phyloP scores from a whole-genome alignment of 2,113 vertebrate species.

The Platichthys stellatus region DNA sequence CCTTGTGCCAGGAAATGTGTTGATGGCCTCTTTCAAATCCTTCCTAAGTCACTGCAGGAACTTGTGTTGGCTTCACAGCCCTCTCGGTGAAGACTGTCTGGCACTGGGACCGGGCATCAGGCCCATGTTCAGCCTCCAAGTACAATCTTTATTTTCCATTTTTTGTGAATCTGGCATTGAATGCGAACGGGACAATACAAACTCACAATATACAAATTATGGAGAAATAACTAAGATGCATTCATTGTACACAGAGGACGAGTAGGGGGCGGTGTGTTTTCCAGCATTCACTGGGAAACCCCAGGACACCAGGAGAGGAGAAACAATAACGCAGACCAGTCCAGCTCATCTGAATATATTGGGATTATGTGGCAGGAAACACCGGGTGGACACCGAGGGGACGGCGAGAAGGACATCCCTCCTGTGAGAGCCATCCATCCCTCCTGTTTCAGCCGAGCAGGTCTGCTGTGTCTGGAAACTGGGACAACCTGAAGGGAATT shows the following conservation, averaged over 20 bases:
- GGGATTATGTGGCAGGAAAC: constrained; percentile 3
- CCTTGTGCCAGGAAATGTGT: background rate
- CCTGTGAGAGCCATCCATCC: constrained; percentile 10
- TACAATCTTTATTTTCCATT: constrained; percentile 44
- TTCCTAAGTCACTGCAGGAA: background rate
- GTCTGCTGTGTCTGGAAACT: constrained; percentile 3
- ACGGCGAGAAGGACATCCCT: background rate
- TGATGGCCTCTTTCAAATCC: background rate
- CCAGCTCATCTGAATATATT: constrained; percentile 17
- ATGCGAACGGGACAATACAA: constrained; percentile 35
- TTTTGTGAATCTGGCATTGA: constrained; percentile 35
- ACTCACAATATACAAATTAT: constrained; percentile 27
- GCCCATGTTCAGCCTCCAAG: constrained; percentile 24
- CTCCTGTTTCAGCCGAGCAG: constrained; percentile 6
- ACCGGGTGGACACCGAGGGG: background rate
- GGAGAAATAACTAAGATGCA: background rate
- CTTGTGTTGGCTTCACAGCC: background rate
- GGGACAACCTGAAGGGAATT: constrained; percentile 55
- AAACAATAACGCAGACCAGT: background rate
- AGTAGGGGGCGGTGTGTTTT: background rate
- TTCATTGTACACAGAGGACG: constrained; percentile 33
- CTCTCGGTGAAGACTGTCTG: background rate
- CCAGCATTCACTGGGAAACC: constrained; percentile 30
- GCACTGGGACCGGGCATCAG: constrained; percentile 12
- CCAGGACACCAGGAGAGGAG: background rate